These are phyloP conservation scores for Hippocampus barbouri DNA, from an alignment of 2,113 vertebrate genomes.

Conservation along the genomic window DNA sequence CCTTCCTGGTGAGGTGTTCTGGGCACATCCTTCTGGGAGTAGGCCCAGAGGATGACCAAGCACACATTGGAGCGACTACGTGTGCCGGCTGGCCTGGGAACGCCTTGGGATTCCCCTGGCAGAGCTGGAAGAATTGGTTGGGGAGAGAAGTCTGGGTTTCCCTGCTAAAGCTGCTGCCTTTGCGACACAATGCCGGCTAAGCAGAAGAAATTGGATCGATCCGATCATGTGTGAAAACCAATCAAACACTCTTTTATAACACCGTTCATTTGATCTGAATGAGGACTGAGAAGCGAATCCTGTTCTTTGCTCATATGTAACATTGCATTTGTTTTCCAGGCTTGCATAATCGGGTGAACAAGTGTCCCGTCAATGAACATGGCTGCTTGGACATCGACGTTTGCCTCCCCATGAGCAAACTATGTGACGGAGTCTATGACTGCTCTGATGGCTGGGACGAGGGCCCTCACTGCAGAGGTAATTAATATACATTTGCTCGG, in stretches of 20 bases:
- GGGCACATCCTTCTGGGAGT: no score
- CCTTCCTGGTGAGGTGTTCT: no score
- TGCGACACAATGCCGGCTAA: no score
- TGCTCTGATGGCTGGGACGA: constrained; percentile 88
- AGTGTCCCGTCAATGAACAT: constrained; percentile 89
- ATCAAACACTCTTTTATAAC: background rate
- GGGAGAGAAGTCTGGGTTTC: no score
- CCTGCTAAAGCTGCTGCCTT: no score
- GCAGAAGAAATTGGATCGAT: no score
- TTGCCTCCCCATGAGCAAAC: constrained; percentile 87
- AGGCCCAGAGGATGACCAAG: no score
- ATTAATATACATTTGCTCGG: constrained; percentile 47
- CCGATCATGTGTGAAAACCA: no score
- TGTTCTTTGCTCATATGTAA: background rate
- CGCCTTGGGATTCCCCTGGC: no score
- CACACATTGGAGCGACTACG: no score
- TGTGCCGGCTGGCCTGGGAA: no score
- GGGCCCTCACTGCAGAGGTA: constrained; percentile 89
- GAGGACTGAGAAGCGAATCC: background rate
- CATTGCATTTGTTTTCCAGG: constrained; percentile 69
- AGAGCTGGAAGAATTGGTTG: no score
- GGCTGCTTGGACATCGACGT: constrained; percentile 87
- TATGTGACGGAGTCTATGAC: constrained; percentile 85
- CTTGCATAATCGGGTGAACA: constrained; percentile 81
- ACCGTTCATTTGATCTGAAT: background rate